These are phyloP conservation scores for Lagria hirta DNA, from an alignment of 2,888 invertebrate genomes.

Conservation along the genomic window DNA sequence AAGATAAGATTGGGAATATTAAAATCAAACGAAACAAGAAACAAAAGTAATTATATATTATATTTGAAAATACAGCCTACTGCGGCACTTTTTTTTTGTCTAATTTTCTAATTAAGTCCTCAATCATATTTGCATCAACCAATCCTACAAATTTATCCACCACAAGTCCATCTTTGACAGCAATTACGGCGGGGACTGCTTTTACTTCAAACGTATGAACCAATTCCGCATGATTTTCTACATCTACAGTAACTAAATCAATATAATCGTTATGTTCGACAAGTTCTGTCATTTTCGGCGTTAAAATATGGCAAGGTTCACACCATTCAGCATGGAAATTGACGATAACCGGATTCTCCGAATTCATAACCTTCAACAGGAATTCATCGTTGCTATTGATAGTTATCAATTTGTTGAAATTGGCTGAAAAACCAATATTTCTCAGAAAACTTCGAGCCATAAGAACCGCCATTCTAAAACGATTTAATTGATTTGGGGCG, in stretches of 20 bases:
- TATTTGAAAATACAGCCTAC: conserved; percentile 5
- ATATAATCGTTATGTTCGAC: conserved; percentile 71
- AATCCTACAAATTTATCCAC: conserved; percentile 86
- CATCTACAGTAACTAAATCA: conserved; percentile 79
- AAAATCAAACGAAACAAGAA: conserved; percentile 66
- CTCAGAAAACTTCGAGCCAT: conserved; percentile 3
- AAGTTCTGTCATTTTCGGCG: conserved; percentile 77
- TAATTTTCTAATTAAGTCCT: conserved; percentile 70
- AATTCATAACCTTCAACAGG: conserved; percentile 81
- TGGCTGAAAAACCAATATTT: conserved; percentile 22
- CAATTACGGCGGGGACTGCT: conserved; percentile 80
- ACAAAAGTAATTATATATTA: conserved; percentile 32
- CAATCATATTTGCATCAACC: conserved; percentile 80
- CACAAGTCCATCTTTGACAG: conserved; percentile 78
- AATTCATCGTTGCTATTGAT: conserved; percentile 78
- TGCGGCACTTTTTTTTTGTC: conserved; percentile 37
- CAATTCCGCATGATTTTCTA: conserved; percentile 78
- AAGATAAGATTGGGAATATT: conserved; percentile 77
- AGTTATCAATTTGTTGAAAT: conserved; percentile 49
- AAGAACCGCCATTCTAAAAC: conserved; percentile 43
- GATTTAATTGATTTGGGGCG: conserved; percentile 54
- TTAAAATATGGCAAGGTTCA: conserved; percentile 84
- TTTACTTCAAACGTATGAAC: conserved; percentile 82
- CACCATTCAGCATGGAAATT: conserved; percentile 93
- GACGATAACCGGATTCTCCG: conserved; percentile 81